These are phyloP conservation scores for Pica pica DNA, from an alignment of 2,113 vertebrate genomes.

Conservation along the genomic window DNA sequence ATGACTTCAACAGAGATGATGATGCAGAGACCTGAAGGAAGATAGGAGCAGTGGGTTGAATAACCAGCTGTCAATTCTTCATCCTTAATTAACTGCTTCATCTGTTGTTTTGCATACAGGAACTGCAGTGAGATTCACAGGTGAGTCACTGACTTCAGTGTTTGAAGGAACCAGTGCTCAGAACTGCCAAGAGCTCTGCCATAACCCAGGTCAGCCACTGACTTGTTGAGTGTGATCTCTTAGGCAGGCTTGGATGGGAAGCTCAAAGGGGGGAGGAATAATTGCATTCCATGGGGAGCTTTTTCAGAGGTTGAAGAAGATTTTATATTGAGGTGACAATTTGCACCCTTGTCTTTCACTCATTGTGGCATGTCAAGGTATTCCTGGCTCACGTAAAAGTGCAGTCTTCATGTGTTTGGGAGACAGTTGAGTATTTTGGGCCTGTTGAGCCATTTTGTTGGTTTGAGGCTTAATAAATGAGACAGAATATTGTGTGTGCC, in stretches of 20 bases:
- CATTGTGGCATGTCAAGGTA: not conserved
- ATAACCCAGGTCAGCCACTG: not conserved
- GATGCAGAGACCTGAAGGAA: constrained; percentile 85
- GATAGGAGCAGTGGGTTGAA: constrained; percentile 3
- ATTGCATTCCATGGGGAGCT: not conserved
- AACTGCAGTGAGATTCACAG: not conserved
- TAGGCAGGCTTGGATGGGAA: not conserved
- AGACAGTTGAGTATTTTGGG: not conserved
- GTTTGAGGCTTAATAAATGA: not conserved
- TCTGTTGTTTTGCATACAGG: not conserved
- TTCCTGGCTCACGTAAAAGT: not conserved
- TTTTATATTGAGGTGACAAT: not conserved
- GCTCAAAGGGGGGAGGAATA: not conserved
- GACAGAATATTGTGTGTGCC: not conserved
- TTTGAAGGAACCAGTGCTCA: not conserved
- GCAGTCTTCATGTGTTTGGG: fast-evolving
- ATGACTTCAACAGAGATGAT: constrained; percentile 94
- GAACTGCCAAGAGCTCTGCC: not conserved
- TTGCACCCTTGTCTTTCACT: not conserved
- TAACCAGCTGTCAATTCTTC: not conserved
- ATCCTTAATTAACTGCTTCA: not conserved
- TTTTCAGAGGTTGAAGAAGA: not conserved
- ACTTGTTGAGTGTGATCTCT: not conserved
- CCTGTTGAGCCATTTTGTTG: not conserved
- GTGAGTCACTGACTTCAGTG: not conserved